Evolutionary conservation across 2,797 vertebrate species (phyloP).

Genomic region (Lycodopsis pacificus): DNA sequence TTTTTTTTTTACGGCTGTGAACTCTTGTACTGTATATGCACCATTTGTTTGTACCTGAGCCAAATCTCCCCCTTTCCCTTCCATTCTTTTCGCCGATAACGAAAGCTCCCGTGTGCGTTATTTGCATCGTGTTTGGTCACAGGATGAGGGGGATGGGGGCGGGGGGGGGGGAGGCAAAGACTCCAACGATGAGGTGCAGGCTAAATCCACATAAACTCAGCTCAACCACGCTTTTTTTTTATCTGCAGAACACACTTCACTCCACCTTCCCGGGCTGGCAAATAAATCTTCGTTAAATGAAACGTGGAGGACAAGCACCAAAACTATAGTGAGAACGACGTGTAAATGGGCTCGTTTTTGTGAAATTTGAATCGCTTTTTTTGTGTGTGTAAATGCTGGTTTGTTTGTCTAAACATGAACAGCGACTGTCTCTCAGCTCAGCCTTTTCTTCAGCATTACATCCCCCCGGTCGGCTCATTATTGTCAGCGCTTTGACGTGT

Average conservation of each 20-base stretch:
- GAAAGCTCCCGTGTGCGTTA: conserved; percentile 50
- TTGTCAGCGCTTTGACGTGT: conserved; percentile 75
- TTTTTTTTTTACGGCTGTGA: conserved; percentile 20
- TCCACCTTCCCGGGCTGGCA: conserved; percentile 17
- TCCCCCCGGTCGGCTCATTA: conserved; percentile 66
- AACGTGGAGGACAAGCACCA: neutral
- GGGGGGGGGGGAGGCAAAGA: neutral
- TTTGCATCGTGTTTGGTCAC: conserved; percentile 67
- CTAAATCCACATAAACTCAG: conserved; percentile 58
- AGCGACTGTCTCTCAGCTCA: conserved; percentile 49
- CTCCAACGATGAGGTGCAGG: conserved; percentile 30
- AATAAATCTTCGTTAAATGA: conserved; percentile 7
- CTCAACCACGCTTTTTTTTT: conserved; percentile 37
- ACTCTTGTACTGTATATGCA: conserved; percentile 52
- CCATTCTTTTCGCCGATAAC: conserved; percentile 58
- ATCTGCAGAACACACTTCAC: conserved; percentile 31
- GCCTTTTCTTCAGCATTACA: conserved; percentile 54
- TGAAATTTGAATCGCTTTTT: conserved; percentile 10
- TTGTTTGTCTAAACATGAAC: conserved; percentile 56
- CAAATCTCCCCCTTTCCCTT: conserved; percentile 37
- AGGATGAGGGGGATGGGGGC: conserved; percentile 17
- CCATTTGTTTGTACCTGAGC: conserved; percentile 58
- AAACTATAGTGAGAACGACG: neutral
- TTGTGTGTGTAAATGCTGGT: conserved; percentile 5
- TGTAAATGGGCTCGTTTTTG: conserved; percentile 12